Conservation (phyloP, 2,797 vertebrate genomes). For the Coreius guichenoti region DNA sequence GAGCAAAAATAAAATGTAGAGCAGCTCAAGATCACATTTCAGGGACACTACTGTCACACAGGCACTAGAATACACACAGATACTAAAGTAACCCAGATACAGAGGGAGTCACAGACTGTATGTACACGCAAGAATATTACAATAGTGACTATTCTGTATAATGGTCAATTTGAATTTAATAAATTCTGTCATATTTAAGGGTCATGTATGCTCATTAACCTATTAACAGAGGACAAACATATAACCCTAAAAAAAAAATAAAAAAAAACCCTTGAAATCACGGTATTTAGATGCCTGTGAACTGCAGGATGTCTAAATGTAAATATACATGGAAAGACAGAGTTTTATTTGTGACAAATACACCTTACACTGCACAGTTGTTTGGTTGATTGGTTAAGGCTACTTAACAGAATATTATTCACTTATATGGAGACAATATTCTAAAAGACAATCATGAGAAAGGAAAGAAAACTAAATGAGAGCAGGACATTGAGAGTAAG, state of each 20-base stretch:
- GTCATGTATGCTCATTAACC: not conserved
- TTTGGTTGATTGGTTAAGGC: not conserved
- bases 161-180: not conserved
- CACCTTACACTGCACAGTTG: not conserved
- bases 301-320: not conserved
- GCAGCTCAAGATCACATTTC: constrained; percentile 44
- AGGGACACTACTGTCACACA: constrained; percentile 18
- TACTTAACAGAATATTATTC: not conserved
- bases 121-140: not conserved
- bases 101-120: constrained; percentile 8
- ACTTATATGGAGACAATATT: constrained; percentile 5
- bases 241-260: not conserved
- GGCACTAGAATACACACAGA: constrained; percentile 26
- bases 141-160: not conserved
- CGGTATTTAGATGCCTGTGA: not conserved
- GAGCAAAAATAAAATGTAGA: constrained; percentile 36
- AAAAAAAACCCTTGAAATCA: not conserved
- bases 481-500: not conserved
- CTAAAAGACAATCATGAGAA: not conserved
- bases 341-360: constrained; percentile 32
- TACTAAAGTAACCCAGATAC: constrained; percentile 24
- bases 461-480: not conserved
- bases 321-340: not conserved
- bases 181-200: not conserved
- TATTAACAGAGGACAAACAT: not conserved